Base-by-base conservation (phyloP, 2,113 vertebrate species). In the Narcine bancroftii region DNA sequence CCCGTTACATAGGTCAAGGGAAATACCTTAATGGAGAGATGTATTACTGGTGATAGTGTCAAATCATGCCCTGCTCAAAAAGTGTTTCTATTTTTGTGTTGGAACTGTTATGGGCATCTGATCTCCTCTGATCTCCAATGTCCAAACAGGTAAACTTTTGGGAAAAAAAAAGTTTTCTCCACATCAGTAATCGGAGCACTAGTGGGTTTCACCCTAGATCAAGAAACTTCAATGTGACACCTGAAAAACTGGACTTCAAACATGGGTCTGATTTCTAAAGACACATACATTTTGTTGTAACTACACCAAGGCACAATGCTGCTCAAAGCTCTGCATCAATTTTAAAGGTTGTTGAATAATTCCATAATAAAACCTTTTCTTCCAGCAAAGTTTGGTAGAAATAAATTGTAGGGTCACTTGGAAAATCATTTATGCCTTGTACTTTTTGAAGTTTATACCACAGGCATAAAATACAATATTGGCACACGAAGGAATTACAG, bases 391-490 rank as follows among this genome's bases (percentile, higher is more conserved):
- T n/a, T n/a, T n/a, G n/a, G n/a, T 36, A 65, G 50, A 56, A 42
- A 89, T 39, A 66, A 89, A 39, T 89, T n/a, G 39, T 42, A 39
- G 60, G 50, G 26, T 24, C 79, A 56, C 65, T 89, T 89, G 85
- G 56, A 65, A 65, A 42, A 39, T 42, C 19, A 89, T 89, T 89
- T 89, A 39, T 65, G n/a, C 60, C 13, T 89, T 33, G 10, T 65
- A n/a, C 60, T 89, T 89, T 89, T 39, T 65, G 56, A 89, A 89
- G 56, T 89, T 63, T 89, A 19, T 19, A 63, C 53, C 83, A 89
- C 53, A 63, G 56, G 15, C 36, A 89, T 63, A 39, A 89, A 87
- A 63, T 81, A 39, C n/a, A 39, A 63, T 89, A 15, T 24, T 63
- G 33, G 53, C 53, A 36, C 29, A 65, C 56, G 39, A 89, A 89